Base-by-base conservation (phyloP, 2,888 invertebrate species). In the Neoitamus cyanurus region DNA sequence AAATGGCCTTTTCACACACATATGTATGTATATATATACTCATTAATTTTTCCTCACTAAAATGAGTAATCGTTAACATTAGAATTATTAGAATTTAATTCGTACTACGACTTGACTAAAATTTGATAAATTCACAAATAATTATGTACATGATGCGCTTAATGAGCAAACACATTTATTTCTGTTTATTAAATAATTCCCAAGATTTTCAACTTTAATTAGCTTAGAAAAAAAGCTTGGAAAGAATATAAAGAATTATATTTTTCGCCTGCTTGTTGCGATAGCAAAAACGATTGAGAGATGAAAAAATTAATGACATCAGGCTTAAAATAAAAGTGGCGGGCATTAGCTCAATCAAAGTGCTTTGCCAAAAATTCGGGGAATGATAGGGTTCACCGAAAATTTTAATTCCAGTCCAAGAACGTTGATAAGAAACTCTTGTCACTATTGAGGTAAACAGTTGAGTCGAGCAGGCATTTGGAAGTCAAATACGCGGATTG, bases 371-470 rank as follows among this genome's bases (percentile, higher is more conserved):
- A 58, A 58, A 58, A 20, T 58, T 58, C 25, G 6, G 58, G 20
- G 48, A 48, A 48, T 20, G 20, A 48, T 48, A 48, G 20, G 58
- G 58, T 58, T 58, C 58, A 58, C 58, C 58, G 15, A 58, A 58
- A 42, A 42, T 42, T 42, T 42, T 42, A 42, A 42, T 42, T 42
- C 5, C 5, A 42, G 42, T 58, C 58, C 25, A 75, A 75, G 42
- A 28, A 42, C 28, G 28, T 25, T 25, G 75, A 75, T 75, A 75
- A 75, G 37, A 75, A n/a, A 25, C 25, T 75, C 20, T 37, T 42
- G 34, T 15, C 73, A 73, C 36, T 34, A 20, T 34, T 36, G 75
- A 75, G 75, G 75, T 75, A 75, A 75, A 42, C 28, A 37, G 42
- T 75, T 75, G 46, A 37, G 25, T 75, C 75, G 28, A 42, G 9